Conservation (phyloP, 2,797 vertebrate genomes). For the Channa striata region DNA sequence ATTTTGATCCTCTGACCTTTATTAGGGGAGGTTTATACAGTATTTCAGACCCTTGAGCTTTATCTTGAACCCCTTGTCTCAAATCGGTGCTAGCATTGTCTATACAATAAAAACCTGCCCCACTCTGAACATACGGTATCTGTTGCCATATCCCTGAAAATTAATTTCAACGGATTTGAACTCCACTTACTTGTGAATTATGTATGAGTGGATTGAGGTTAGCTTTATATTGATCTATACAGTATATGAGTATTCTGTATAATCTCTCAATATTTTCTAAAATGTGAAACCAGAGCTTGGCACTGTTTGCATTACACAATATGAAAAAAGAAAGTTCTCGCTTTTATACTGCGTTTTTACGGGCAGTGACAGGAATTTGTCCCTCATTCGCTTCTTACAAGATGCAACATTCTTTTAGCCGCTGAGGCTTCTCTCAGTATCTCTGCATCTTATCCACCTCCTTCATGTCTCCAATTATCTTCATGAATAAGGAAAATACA, state of each 20-base stretch:
- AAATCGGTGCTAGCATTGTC: too few relatives aligned
- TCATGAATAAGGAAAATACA: slow-evolving; percentile 60
- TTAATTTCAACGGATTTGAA: too few relatives aligned
- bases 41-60: too few relatives aligned
- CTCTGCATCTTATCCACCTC: slow-evolving; percentile 38
- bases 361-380: slow-evolving; percentile 1
- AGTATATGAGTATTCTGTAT: not conserved
- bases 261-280: not conserved
- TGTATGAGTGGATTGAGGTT: not conserved
- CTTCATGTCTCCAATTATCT: slow-evolving; percentile 71
- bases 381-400: slow-evolving; percentile 7
- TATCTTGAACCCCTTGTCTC: too few relatives aligned
- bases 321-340: not conserved
- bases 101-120: too few relatives aligned
- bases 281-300: not conserved
- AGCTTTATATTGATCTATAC: not conserved
- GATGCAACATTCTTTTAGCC: slow-evolving; percentile 21
- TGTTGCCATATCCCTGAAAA: too few relatives aligned
- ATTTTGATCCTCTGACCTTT: not conserved
- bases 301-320: not conserved
- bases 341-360: not conserved
- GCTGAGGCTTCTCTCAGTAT: slow-evolving; percentile 35
- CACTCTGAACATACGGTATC: too few relatives aligned
- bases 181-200: not conserved
- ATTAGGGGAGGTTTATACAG: not conserved